Evolutionary conservation across 2,888 invertebrate genomes (phyloP).

Genomic region (Auanema sp.): DNA sequence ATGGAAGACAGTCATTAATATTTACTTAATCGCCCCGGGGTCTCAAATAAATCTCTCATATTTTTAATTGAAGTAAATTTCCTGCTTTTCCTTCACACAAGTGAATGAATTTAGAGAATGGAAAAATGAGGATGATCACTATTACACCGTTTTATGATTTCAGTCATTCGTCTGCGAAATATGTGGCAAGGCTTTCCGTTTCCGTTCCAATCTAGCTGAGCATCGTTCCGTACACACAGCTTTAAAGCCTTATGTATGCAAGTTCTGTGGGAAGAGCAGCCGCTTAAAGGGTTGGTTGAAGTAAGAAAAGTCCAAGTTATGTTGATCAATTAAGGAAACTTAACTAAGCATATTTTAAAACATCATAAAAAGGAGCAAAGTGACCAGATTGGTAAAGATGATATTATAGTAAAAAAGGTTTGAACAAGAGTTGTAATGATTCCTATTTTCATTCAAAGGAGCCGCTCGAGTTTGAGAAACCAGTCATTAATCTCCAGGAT

Average conservation of each 20-base stretch:
- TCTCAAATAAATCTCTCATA: too few species aligned
- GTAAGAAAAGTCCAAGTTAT: not conserved
- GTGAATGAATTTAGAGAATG: not conserved
- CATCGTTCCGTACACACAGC: slow-evolving; percentile 64
- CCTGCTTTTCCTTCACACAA: not conserved
- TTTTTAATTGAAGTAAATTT: too few species aligned
- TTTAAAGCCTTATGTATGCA: slow-evolving; percentile 63
- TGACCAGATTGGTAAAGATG: slow-evolving; percentile 63
- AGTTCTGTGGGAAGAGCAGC: slow-evolving; percentile 63
- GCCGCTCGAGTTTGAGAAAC: too few species aligned
- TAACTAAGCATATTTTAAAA: slow-evolving; percentile 64
- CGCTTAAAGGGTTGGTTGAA: slow-evolving; percentile 57
- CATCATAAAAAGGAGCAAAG: slow-evolving; percentile 63
- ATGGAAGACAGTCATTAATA: too few species aligned
- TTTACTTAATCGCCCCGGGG: too few species aligned
- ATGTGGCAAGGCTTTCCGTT: slow-evolving; percentile 64
- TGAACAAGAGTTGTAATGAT: slow-evolving; percentile 11
- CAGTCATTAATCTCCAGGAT: not conserved
- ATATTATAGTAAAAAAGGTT: slow-evolving; percentile 64
- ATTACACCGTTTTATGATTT: slow-evolving; percentile 16
- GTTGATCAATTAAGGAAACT: slow-evolving; percentile 52
- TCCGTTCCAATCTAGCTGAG: slow-evolving; percentile 64
- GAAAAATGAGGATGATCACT: not conserved
- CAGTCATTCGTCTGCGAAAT: slow-evolving; percentile 64
- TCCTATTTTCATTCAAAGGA: not conserved